Base-by-base conservation (phyloP, 2,888 invertebrate species). In the Synanthedon tipuliformis region DNA sequence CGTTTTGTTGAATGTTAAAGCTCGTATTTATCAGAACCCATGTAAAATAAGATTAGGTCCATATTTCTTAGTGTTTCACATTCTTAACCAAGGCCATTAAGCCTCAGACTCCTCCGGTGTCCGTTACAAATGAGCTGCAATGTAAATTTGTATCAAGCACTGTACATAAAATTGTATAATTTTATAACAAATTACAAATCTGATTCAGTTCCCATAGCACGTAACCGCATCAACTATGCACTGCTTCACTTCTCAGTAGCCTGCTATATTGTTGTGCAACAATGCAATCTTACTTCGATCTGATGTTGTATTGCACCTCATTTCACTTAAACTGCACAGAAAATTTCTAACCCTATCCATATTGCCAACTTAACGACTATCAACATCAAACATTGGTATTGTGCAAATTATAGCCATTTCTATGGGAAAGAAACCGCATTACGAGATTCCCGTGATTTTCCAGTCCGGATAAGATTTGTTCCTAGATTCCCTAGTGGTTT, bases 401-500 rank as follows among this genome's bases (percentile, higher is more conserved):
- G 75, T 66, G 66, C 80, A 80, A 83, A 83, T 83, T 77, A 82
- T 70, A 68, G 64, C 67, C 66, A 45, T 68, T 70, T 72, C 76
- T 79, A 80, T 81, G 81, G 74, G 78, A 82, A 81, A 70, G 69
- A 74, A 82, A 84, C 84, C 84, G 68, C 84, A 81, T 62, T 56
- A 65, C 58, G 56, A 75, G 81, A 82, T 84, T 80, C 81, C 75
- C 73, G 68, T 72, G 85, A 81, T 83, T 79, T 76, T 71, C 73
- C 66, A 68, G 69, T 67, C 65, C 63, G 78, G 83, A 85, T 86
- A 78, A 84, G 84, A 82, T 83, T 63, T 63, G 68, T 67, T 73
- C 69, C 65, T 75, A 80, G 81, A 84, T 85, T 82, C 80, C 74
- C 81, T 75, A 68, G 81, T 70, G 77, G 83, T 81, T 85, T 82